Base-by-base conservation (phyloP, 2,888 invertebrate genomes). In the Cyclophora punctaria region DNA sequence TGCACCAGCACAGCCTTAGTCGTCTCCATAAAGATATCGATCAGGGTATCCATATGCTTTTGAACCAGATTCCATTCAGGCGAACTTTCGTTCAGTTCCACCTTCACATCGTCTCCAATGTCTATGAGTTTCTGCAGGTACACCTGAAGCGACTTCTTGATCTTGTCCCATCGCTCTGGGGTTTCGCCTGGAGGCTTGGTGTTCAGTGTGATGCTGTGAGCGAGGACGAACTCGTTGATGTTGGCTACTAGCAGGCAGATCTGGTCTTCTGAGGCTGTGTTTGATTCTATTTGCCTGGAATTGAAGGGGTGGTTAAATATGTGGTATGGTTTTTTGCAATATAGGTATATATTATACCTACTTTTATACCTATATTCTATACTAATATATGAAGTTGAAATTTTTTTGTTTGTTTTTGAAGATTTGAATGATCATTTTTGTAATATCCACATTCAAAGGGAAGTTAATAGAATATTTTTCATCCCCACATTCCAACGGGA, bases 1-100 rank as follows among this genome's bases (percentile, higher is more conserved):
- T 90, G 88, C 20, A 89, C 87, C 43, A 91, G 73, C 6, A 91
- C 89, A 46, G 87, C 89, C 62, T 91, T 90, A 0, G 91, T 90
- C 0, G 91, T 89, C 66, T 89, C 89, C 59, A 90, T 76, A 69
- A 91, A 91, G 43, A 90, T 89, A 35, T 82, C 87, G 41, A 90
- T 87, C 50, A 91, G 64, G 0, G 84, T 80, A n/a, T 89, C 86
- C 51, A 91, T 61, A 73, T 83, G 89, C 56, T 77, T 86, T 59
- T 64, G 64, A 3, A 82, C 82, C 46, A 89, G 58, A 41, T 53
- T 69, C 83, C 85, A 84, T 49, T 89, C 83, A 0, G 86, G 78
- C 35, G 66, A 68, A 40, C 70, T 81, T 52, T 89, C 89, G 50
- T 89, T 89, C 47, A 89, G 48, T 52, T 89, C 89, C 34, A 88